phyloP scores from a whole-genome alignment of 1,140 invertebrate species.

The Dolichoris vasculosae region DNA sequence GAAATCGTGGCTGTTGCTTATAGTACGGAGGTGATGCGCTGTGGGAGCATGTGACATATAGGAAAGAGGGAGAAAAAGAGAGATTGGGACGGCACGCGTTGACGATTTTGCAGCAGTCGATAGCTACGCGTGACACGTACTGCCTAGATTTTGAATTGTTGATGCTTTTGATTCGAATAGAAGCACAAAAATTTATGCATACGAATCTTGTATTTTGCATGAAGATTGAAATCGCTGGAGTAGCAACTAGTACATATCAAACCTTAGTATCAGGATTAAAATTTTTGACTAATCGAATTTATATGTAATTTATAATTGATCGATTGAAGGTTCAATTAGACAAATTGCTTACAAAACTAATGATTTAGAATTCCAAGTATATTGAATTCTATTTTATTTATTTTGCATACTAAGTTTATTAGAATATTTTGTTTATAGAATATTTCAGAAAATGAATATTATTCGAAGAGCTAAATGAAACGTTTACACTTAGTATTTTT shows the following conservation, averaged over 20 bases:
- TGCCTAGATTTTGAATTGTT: not conserved
- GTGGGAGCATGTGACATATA: not conserved
- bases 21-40: not conserved
- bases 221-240: constrained; percentile 36
- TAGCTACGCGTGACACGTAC: constrained; percentile 45
- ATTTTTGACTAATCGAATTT: constrained; percentile 49
- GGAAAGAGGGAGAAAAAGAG: not conserved
- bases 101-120: constrained; percentile 21
- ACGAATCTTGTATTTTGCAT: constrained; percentile 43
- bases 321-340: no score
- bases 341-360: not conserved
- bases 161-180: not conserved
- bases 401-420: no score
- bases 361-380: no score
- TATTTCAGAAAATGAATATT: no score
- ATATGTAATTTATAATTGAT: not conserved
- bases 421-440: no score
- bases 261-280: not conserved
- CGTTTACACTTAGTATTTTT: no score
- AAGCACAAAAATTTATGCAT: constrained; percentile 50
- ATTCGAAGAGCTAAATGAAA: no score
- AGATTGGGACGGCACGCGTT: not conserved
- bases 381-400: no score
- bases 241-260: no score
- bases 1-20: not conserved